phyloP scores from a whole-genome alignment of 1,140 invertebrate species.

The Lerema accius region DNA sequence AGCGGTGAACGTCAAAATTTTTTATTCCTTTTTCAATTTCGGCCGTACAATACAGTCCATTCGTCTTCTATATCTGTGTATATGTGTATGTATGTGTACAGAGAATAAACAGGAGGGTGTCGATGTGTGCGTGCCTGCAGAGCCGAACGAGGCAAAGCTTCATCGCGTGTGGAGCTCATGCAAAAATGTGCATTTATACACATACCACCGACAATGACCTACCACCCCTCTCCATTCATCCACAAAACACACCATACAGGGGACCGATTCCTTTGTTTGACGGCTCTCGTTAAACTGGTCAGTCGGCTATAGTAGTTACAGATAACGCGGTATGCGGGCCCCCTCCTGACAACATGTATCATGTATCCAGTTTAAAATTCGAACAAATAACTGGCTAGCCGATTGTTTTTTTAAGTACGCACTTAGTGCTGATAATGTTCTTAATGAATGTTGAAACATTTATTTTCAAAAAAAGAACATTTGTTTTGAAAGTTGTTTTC shows the following conservation, averaged over 20 bases:
- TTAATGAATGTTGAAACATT: too few species aligned
- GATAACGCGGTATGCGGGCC: slow-evolving; percentile 59
- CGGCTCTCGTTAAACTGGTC: slow-evolving; percentile 59
- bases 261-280: slow-evolving; percentile 43
- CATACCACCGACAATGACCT: slow-evolving; percentile 61
- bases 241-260: slow-evolving; percentile 53
- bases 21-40: slow-evolving; percentile 34
- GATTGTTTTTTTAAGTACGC: slow-evolving; percentile 29
- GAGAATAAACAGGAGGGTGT: slow-evolving; percentile 33
- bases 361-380: slow-evolving; percentile 61
- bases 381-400: slow-evolving; percentile 38
- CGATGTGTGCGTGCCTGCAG: slow-evolving; percentile 64
- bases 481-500: not conserved
- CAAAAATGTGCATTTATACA: slow-evolving; percentile 77
- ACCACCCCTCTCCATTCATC: slow-evolving; percentile 45
- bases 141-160: slow-evolving; percentile 55
- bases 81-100: slow-evolving; percentile 27
- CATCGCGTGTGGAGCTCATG: slow-evolving; percentile 72
- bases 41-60: slow-evolving; percentile 33
- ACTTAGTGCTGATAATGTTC: slow-evolving; percentile 15
- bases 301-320: slow-evolving; percentile 48
- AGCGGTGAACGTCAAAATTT: slow-evolving; percentile 29
- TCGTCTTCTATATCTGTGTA: slow-evolving; percentile 30
- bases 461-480: slow-evolving; percentile 1
- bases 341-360: slow-evolving; percentile 67